Evolutionary conservation across 2,113 vertebrate species (phyloP).

Genomic region (Ardeotis arabs): DNA sequence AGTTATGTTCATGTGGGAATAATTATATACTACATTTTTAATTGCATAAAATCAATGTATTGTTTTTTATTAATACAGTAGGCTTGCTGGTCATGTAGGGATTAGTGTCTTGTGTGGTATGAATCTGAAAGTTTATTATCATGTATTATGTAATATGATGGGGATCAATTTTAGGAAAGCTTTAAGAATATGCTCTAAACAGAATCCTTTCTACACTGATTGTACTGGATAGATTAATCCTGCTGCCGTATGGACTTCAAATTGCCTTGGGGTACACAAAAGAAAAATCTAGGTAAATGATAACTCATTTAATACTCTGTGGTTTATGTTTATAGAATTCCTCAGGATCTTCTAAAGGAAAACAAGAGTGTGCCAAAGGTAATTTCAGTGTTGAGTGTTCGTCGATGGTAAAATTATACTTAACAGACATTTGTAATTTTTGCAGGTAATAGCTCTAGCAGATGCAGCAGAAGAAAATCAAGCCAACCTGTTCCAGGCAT

Average conservation of each 20-base stretch:
- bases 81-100: not conserved
- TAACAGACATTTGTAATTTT: constrained; percentile 62
- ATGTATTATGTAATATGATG: not conserved
- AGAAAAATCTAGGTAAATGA: constrained; percentile 43
- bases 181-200: not conserved
- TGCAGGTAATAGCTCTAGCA: constrained; percentile 90
- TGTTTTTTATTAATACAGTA: not conserved
- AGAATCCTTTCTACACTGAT: not conserved
- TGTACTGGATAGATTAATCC: constrained; percentile 1
- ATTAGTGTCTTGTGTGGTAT: not conserved
- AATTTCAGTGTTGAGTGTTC: constrained; percentile 39
- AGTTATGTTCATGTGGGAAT: not conserved
- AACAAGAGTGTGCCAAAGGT: constrained; percentile 42
- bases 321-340: constrained; percentile 61
- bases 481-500: constrained; percentile 81
- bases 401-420: constrained; percentile 21
- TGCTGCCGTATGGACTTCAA: constrained; percentile 41
- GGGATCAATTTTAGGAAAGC: not conserved
- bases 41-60: not conserved
- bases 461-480: constrained; percentile 90
- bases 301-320: constrained; percentile 29
- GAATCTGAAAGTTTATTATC: constrained; percentile 11
- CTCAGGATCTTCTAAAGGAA: constrained; percentile 53
- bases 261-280: constrained; percentile 4
- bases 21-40: not conserved